These are phyloP conservation scores for Philotrypesis tridentata DNA, from an alignment of 1,140 invertebrate genomes.

Conservation along the genomic window DNA sequence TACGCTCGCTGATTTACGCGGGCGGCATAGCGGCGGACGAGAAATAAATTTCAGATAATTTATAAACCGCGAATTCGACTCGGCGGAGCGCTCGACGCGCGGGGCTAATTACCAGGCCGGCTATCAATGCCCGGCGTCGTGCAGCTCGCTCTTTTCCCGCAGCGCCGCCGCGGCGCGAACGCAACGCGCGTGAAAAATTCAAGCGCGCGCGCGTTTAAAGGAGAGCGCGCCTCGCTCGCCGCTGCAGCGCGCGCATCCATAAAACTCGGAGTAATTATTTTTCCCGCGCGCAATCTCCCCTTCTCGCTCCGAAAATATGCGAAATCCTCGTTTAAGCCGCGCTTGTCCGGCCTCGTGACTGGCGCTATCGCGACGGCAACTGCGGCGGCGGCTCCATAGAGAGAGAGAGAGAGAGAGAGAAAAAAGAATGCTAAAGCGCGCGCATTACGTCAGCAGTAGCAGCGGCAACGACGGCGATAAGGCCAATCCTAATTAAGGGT, in stretches of 20 bases:
- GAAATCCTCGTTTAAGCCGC: constrained; percentile 22
- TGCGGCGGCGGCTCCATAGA: too few species aligned
- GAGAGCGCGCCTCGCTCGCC: neutral
- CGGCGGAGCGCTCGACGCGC: too few species aligned
- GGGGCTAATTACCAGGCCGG: too few species aligned
- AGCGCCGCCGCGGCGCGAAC: too few species aligned
- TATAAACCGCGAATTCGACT: too few species aligned
- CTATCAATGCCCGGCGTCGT: too few species aligned
- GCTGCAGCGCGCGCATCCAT: neutral
- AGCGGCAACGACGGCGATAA: constrained; percentile 25
- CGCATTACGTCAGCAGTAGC: constrained; percentile 32
- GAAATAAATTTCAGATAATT: too few species aligned
- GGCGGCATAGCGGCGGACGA: too few species aligned
- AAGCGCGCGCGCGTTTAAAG: neutral
- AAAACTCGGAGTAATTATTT: neutral
- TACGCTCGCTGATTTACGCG: too few species aligned
- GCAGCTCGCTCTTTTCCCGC: too few species aligned
- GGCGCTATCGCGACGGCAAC: constrained; percentile 4
- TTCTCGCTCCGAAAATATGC: constrained; percentile 12
- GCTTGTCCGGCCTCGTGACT: neutral
- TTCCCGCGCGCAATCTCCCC: neutral
- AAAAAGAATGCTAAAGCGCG: constrained; percentile 37
- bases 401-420: too few species aligned
- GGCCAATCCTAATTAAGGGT: constrained; percentile 50
- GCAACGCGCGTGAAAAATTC: neutral